These are phyloP conservation scores for Spodoptera litura DNA, from an alignment of 1,140 invertebrate genomes.

Conservation along the genomic window DNA sequence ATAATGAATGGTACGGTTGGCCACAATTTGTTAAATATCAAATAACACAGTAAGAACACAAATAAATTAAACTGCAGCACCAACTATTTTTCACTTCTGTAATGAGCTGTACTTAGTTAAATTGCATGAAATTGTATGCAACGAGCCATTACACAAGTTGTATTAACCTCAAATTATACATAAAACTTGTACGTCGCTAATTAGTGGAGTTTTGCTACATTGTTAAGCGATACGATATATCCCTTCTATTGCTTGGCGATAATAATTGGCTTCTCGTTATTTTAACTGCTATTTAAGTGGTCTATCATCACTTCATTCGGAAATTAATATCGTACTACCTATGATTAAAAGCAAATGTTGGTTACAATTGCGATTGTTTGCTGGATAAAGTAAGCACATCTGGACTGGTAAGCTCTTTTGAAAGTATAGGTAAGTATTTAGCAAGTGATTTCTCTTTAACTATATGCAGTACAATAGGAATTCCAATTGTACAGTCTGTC, in stretches of 20 bases:
- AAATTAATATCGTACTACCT: slow-evolving; percentile 35
- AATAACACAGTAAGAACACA: neutral
- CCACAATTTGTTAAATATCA: too few relatives aligned
- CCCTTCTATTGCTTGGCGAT: slow-evolving; percentile 36
- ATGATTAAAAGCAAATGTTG: slow-evolving; percentile 26
- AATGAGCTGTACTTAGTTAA: slow-evolving; percentile 47
- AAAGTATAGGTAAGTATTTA: too few relatives aligned
- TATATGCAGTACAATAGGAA: too few relatives aligned
- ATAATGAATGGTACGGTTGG: too few relatives aligned
- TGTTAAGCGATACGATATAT: slow-evolving; percentile 47
- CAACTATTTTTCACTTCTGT: slow-evolving; percentile 26
- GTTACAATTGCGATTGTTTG: slow-evolving; percentile 5
- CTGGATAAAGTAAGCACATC: neutral
- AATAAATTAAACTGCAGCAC: slow-evolving; percentile 5
- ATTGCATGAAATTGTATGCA: slow-evolving; percentile 50
- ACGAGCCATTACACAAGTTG: slow-evolving; percentile 52
- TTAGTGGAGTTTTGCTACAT: slow-evolving; percentile 49
- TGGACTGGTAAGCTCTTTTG: neutral
- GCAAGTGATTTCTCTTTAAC: too few relatives aligned
- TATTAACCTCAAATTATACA: slow-evolving; percentile 50
- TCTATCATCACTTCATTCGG: slow-evolving; percentile 40
- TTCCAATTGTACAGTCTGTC: too few relatives aligned
- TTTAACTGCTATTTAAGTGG: slow-evolving; percentile 30
- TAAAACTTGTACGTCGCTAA: slow-evolving; percentile 41
- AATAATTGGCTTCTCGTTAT: slow-evolving; percentile 40